A percentile compares a stretch with the other conserved stretches of the same genome.
Evolutionary conservation across 2,797 vertebrate species (phyloP).

Genomic region (Gobio occitaniae): DNA sequence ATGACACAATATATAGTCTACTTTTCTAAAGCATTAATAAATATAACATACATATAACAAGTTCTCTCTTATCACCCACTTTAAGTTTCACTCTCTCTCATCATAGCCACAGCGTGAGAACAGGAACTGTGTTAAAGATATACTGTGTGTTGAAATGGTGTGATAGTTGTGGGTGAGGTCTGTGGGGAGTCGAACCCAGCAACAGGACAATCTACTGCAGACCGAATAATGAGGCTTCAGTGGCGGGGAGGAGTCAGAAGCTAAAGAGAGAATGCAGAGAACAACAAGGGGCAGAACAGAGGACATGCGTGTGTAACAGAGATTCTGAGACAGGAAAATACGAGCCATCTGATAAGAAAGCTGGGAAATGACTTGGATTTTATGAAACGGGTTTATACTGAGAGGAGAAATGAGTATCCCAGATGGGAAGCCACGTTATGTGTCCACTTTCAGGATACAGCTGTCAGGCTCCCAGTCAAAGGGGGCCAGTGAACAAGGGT

Average conservation of each 20-base stretch:
- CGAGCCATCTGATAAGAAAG: constrained; percentile 14
- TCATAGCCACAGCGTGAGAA: not conserved
- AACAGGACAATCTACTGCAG: not conserved
- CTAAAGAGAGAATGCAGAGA: constrained; percentile 16
- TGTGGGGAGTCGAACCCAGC: not conserved
- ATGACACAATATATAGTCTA: not conserved
- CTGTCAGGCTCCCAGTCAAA: constrained; percentile 61
- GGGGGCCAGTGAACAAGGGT: constrained; percentile 5
- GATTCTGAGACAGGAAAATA: constrained; percentile 20
- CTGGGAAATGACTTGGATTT: constrained; percentile 48
- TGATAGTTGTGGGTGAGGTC: constrained; percentile 15
- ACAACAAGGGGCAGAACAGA: not conserved
- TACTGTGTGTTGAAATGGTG: not conserved
- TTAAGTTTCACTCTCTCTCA: constrained; percentile 7
- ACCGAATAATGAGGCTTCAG: constrained; percentile 21
- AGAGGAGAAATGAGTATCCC: constrained; percentile 70
- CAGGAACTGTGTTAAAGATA: not conserved
- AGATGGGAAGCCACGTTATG: constrained; percentile 65
- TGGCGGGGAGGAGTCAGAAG: constrained; percentile 36
- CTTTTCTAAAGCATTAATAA: not conserved
- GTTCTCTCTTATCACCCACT: not conserved
- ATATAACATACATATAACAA: not conserved
- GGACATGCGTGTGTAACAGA: constrained; percentile 6
- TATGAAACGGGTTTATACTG: not conserved
- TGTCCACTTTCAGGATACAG: constrained; percentile 74